Evolutionary conservation across 2,113 vertebrate species (phyloP).

Genomic region (Amblyopsis rosae): DNA sequence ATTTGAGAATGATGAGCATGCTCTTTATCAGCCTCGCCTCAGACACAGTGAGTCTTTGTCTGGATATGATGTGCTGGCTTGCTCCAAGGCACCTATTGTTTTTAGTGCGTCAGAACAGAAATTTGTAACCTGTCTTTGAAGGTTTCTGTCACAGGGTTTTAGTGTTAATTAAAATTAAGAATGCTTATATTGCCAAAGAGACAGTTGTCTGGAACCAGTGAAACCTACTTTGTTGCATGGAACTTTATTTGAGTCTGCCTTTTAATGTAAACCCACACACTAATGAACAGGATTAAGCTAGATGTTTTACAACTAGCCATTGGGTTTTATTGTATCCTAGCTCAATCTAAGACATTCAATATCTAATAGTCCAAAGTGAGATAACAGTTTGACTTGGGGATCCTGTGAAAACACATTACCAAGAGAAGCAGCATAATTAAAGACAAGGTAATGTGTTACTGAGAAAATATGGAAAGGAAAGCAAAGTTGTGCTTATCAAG

Average conservation of each 20-base stretch:
- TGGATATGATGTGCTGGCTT: conserved; percentile 15
- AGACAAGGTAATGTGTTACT: too few species aligned
- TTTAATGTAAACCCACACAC: too few species aligned
- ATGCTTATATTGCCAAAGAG: conserved; percentile 27
- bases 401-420: too few species aligned
- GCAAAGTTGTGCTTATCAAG: conserved; percentile 31
- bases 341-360: too few species aligned
- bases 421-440: too few species aligned
- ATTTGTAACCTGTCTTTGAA: conserved; percentile 47
- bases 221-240: too few species aligned
- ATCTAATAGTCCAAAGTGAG: too few species aligned
- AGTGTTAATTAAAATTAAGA: conserved; percentile 31
- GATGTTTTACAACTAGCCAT: too few species aligned
- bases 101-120: conserved; percentile 31
- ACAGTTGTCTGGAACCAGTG: background rate
- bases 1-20: conserved; percentile 19
- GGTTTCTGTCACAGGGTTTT: conserved; percentile 33
- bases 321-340: too few species aligned
- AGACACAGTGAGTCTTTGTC: conserved; percentile 37
- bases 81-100: conserved; percentile 31
- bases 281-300: too few species aligned
- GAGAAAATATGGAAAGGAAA: background rate
- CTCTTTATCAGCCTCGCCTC: conserved; percentile 10
- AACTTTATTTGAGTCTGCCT: too few species aligned
- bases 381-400: too few species aligned